Evolutionary conservation across 2,113 vertebrate genomes (phyloP), one percentile per base, ranked within the genome.

Genomic region (Dipodomys ordii): DNA sequence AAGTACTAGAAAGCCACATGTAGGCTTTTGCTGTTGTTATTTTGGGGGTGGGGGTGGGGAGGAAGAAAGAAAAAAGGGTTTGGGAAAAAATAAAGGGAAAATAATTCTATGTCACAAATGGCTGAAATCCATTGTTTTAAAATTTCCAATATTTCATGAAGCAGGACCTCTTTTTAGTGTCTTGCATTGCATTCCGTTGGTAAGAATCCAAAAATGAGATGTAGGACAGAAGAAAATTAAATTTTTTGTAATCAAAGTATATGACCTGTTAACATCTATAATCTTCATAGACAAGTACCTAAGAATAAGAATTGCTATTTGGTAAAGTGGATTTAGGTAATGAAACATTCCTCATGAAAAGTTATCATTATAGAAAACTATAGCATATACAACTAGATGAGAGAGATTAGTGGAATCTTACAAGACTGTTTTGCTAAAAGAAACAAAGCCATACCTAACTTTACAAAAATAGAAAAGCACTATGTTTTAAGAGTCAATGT

Each of bases 71-170:
- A 94, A 72, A 30, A 6, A 23, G 20, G 49, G 7, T 87, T 76
- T 57, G 46, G 32, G 60, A 53, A 80, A 15, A 39, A 30, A 74
- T 6, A 87, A 86, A 89, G 30, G 65, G 82, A 83, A 95, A 92
- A 87, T 79, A 84, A 78, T 88, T 88, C 39, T 91, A 90, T 83
- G 64, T 93, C 77, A 95, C 12, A 81, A 90, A 90, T 6, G 82
- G 76, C 32, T 94, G 22, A 23, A 95, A 80, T 80, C 71, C 7
- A 53, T 0, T 30, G 67, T 71, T 71, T 93, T 79, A 88, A 94
- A 93, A 88, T 67, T 80, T 88, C 22, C 5, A 88, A 53, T 86
- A 94, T 22, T 88, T 62, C 81, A 94, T 8, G 53, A 95, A 92
- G 82, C n/a, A 76, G 46, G 74, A 23, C n/a, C 72, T 83, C 44